Evolutionary conservation across 2,888 invertebrate genomes (phyloP), one percentile per base, ranked within the genome.

Genomic region (Plagiodera versicolora): DNA sequence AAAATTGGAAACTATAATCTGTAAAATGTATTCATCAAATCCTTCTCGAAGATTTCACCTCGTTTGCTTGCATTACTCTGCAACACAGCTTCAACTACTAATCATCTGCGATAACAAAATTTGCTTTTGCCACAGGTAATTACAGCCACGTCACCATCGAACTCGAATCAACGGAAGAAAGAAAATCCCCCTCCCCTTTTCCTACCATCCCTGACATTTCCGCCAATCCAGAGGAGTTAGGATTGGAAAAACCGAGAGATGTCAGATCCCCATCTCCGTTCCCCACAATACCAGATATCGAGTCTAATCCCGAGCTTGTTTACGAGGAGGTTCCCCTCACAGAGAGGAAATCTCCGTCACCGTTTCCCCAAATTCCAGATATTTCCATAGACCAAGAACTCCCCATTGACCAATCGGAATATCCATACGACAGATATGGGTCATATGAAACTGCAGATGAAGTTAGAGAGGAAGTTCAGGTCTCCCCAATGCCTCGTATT

Each of bases 351-450:
- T 62, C 71, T 11, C 39, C 59, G 11, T 75, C 74, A 10, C 75
- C 77, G 3, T 74, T 72, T 66, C 73, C 75, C 2, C 66, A 67
- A 18, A 77, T 77, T 46, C 75, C 77, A 39, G 67, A 76, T 65
- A 58, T 53, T 49, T 58, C 64, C 1, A 10, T 19, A 6, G 44
- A 53, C 14, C 28, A 53, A 16, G 46, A 49, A 16, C 19, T 44
- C n/a, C 2, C 9, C 2, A 9, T 32, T 6, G 32, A 32, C 8
- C 39, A 24, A 24, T 5, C 10, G 16, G 10, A 44, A 24, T 16
- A 53, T 20, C 19, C 20, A n/a, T 35, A 52, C 8, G n/a, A 52
- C 24, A 20, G 2, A 10, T 14, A 20, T 39, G 52, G 39, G 18
- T 1, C 17, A 14, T 19, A 18, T 39, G 4, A 19, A 10, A 32